These are phyloP conservation scores for Creontiades dilutus DNA, from an alignment of 2,888 invertebrate genomes.

Conservation along the genomic window DNA sequence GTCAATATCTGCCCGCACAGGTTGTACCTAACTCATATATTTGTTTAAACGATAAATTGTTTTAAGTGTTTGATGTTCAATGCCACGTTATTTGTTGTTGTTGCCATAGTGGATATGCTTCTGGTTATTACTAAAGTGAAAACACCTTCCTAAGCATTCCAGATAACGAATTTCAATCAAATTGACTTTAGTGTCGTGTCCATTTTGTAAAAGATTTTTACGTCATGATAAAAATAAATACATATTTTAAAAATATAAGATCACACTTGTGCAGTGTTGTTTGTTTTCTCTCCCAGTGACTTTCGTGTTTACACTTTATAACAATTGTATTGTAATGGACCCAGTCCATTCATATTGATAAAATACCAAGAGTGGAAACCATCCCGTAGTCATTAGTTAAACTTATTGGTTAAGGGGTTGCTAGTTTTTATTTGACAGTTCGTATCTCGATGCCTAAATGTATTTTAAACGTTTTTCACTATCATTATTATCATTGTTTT, in stretches of 20 bases:
- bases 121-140: constrained; percentile 7
- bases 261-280: constrained; percentile 47
- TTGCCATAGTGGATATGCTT: constrained; percentile 35
- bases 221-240: constrained; percentile 64
- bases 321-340: too few relatives aligned
- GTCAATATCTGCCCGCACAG: neutral
- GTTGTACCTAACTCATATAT: neutral
- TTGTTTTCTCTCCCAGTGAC: neutral
- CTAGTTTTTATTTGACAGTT: too few relatives aligned
- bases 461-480: too few relatives aligned
- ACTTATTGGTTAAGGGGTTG: too few relatives aligned
- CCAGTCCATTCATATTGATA: too few relatives aligned
- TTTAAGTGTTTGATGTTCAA: neutral
- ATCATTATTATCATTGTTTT: too few relatives aligned
- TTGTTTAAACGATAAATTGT: neutral
- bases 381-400: too few relatives aligned
- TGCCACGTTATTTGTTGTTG: neutral
- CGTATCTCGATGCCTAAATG: neutral
- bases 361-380: too few relatives aligned
- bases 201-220: constrained; percentile 73
- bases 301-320: neutral
- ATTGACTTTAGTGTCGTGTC: constrained; percentile 72
- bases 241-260: constrained; percentile 72
- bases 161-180: constrained; percentile 69
- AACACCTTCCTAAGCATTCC: constrained; percentile 62